phyloP scores from a whole-genome alignment of 2,113 vertebrate species.

The Morone chrysops region DNA sequence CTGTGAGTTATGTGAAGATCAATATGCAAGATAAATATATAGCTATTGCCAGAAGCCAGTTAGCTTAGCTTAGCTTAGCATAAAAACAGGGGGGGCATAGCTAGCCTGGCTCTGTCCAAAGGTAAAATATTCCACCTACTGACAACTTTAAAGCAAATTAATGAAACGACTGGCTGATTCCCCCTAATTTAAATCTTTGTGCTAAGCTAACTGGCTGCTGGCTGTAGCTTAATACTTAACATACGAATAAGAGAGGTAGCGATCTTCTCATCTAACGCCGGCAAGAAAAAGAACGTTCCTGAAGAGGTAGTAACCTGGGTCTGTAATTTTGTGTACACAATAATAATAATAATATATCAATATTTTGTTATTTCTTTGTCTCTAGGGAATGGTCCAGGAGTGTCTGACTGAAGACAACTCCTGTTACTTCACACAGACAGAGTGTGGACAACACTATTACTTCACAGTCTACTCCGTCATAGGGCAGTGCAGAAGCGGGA shows the following conservation, averaged over 20 bases:
- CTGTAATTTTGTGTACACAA: background rate
- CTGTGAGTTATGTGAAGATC: background rate
- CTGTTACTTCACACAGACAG: slow-evolving; percentile 82
- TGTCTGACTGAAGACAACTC: slow-evolving; percentile 80
- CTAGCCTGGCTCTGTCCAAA: background rate
- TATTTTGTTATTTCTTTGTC: slow-evolving; percentile 22
- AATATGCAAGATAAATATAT: background rate
- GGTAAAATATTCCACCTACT: background rate
- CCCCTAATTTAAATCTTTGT: no score
- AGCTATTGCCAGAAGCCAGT: background rate
- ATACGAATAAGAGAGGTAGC: no score
- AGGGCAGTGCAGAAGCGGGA: slow-evolving; percentile 60
- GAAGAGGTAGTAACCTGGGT: background rate
- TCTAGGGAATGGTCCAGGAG: slow-evolving; percentile 61
- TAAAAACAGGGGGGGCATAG: background rate
- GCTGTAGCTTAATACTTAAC: background rate
- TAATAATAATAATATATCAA: no score
- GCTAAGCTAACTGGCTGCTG: background rate
- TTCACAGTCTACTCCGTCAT: slow-evolving; percentile 75
- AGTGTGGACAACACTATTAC: slow-evolving; percentile 79
- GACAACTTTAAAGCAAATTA: background rate
- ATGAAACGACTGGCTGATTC: no score
- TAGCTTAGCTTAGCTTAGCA: background rate
- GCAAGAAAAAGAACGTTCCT: background rate
- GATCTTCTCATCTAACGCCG: background rate